These are phyloP conservation scores for Sarcophaga peregrina DNA, from an alignment of 1,140 invertebrate species.

Conservation along the genomic window DNA sequence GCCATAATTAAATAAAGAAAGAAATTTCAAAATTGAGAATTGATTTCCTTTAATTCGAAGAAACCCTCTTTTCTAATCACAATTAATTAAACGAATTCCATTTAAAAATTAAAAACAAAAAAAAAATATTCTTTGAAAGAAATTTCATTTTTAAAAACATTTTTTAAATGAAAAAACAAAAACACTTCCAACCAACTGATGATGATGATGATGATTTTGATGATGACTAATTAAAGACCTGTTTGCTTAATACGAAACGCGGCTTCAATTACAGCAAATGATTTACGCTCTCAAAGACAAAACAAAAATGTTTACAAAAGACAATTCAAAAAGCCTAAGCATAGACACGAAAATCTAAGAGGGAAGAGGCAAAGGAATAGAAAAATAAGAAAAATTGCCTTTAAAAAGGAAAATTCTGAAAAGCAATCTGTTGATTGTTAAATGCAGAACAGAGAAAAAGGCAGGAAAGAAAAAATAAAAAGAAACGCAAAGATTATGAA, in stretches of 20 bases:
- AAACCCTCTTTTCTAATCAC: too few relatives aligned
- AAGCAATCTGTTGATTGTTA: conserved; percentile 37
- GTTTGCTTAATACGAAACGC: neutral
- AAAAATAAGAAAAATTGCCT: neutral
- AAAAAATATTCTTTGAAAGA: too few relatives aligned
- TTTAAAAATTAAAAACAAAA: too few relatives aligned
- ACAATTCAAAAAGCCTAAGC: neutral
- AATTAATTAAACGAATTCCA: too few relatives aligned
- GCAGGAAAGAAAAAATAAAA: neutral
- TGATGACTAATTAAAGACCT: conserved; percentile 19
- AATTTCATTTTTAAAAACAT: too few relatives aligned
- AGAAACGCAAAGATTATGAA: too few relatives aligned
- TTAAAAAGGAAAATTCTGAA: neutral
- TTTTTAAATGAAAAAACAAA: too few relatives aligned
- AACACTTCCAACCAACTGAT: too few relatives aligned
- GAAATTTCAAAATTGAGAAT: too few relatives aligned
- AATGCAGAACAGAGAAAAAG: neutral
- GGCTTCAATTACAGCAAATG: neutral
- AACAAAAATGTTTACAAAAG: neutral
- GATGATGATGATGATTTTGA: too few relatives aligned
- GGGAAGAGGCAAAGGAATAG: neutral
- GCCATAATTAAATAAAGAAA: too few relatives aligned
- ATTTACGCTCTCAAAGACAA: neutral
- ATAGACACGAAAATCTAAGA: neutral
- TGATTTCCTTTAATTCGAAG: too few relatives aligned